phyloP scores from a whole-genome alignment of 1,140 invertebrate species.

The Scaptodrosophila lebanonensis region DNA sequence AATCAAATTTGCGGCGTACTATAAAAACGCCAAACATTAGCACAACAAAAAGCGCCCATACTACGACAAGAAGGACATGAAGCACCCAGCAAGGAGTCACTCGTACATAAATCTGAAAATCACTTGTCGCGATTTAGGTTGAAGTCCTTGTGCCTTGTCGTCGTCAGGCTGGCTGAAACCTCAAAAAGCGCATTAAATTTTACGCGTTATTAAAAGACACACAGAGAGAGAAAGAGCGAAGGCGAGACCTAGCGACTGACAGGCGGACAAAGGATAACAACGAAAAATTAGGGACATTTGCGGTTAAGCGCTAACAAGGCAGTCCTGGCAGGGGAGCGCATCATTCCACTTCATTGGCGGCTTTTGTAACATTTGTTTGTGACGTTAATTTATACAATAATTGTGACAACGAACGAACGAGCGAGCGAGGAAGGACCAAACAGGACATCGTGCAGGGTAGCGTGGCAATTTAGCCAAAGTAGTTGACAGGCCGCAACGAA shows the following conservation, averaged over 20 bases:
- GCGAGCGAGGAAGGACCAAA: not conserved
- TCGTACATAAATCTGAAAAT: slow-evolving; percentile 70
- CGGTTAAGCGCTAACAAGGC: slow-evolving; percentile 29
- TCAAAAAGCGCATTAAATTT: slow-evolving; percentile 69
- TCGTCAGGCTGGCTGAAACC: slow-evolving; percentile 11
- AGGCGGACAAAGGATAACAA: slow-evolving; percentile 65
- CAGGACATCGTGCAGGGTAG: not conserved
- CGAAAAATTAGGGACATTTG: slow-evolving; percentile 74
- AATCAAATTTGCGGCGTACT: slow-evolving; percentile 70
- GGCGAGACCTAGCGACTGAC: not conserved
- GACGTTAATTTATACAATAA: slow-evolving; percentile 77
- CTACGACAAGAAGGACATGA: not conserved
- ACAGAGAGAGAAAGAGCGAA: slow-evolving; percentile 23
- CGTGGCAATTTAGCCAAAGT: slow-evolving; percentile 5
- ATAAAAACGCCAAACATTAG: slow-evolving; percentile 70
- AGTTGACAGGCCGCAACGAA: slow-evolving; percentile 7
- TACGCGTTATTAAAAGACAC: slow-evolving; percentile 66
- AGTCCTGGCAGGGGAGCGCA: slow-evolving; percentile 29
- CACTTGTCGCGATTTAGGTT: slow-evolving; percentile 70
- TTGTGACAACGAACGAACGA: slow-evolving; percentile 57
- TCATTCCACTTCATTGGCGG: slow-evolving; percentile 77
- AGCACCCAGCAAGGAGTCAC: slow-evolving; percentile 31
- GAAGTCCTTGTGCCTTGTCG: slow-evolving; percentile 20
- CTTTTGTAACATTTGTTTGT: slow-evolving; percentile 77
- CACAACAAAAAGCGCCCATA: slow-evolving; percentile 56